These are phyloP conservation scores for zebrafish (Danio rerio) DNA, from an alignment of 2,113 vertebrate genomes.

Conservation along the genomic window DNA sequence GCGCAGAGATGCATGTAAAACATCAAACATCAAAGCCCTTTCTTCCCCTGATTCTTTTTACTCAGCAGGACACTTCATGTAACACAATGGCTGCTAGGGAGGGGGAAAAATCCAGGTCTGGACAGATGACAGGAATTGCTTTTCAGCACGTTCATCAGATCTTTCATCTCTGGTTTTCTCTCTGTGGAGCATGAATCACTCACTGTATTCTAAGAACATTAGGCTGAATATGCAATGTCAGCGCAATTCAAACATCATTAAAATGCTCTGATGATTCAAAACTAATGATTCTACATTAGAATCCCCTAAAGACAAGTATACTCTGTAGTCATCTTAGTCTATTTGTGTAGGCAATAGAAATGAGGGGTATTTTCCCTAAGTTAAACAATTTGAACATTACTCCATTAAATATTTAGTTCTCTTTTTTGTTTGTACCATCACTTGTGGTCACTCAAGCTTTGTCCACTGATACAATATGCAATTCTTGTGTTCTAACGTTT, in stretches of 20 bases:
- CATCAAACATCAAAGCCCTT: constrained; percentile 44
- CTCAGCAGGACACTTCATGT: constrained; percentile 63
- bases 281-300: not conserved
- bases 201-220: not conserved
- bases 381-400: too few species aligned
- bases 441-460: too few species aligned
- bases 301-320: not conserved
- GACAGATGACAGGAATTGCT: not conserved
- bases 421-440: too few species aligned
- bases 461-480: too few species aligned
- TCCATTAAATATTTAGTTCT: too few species aligned
- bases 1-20: not conserved
- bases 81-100: constrained; percentile 62
- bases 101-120: not conserved
- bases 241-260: not conserved
- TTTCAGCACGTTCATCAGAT: not conserved
- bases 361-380: too few species aligned
- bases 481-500: too few species aligned
- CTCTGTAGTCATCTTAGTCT: not conserved
- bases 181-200: constrained; percentile 1
- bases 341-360: not conserved
- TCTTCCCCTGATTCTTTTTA: constrained; percentile 73
- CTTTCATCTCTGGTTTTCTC: not conserved
- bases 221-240: not conserved
- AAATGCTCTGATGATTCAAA: constrained; percentile 1